These are phyloP conservation scores for Datnioides undecimradiatus DNA, from an alignment of 2,113 vertebrate genomes.

Conservation along the genomic window DNA sequence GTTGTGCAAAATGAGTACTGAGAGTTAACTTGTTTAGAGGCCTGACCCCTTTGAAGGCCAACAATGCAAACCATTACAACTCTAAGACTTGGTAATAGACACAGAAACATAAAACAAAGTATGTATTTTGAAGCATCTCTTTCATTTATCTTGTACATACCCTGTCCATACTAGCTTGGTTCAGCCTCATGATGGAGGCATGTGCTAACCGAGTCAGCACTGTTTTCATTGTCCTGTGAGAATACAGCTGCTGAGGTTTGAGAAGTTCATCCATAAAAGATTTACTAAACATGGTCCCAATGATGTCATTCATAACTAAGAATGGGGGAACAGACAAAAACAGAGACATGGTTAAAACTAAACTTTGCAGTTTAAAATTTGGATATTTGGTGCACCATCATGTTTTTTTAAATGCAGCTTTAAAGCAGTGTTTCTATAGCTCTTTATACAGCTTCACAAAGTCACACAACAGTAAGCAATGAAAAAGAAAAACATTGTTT, in stretches of 20 bases:
- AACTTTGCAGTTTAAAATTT: too few relatives aligned
- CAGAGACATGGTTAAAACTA: not conserved
- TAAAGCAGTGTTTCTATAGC: not conserved
- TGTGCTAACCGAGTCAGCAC: constrained; percentile 93
- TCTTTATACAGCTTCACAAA: too few relatives aligned
- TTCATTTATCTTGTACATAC: constrained; percentile 68
- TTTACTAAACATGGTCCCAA: constrained; percentile 91
- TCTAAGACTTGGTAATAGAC: not conserved
- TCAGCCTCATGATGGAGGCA: constrained; percentile 94
- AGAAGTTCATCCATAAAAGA: constrained; percentile 93
- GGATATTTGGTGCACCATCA: too few relatives aligned
- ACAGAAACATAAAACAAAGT: too few relatives aligned
- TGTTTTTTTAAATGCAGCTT: too few relatives aligned
- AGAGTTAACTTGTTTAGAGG: too few relatives aligned
- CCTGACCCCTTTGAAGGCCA: too few relatives aligned
- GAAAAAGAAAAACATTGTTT: too few relatives aligned
- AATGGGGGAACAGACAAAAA: not conserved
- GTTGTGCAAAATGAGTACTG: not conserved
- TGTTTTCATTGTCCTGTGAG: constrained; percentile 90
- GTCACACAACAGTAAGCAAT: too few relatives aligned
- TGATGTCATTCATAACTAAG: constrained; percentile 93
- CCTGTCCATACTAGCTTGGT: constrained; percentile 95
- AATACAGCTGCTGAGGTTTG: constrained; percentile 93
- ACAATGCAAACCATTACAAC: not conserved
- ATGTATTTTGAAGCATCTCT: too few relatives aligned